Percentiles rank a stretch among this genome's conserved stretches.
phyloP scores from a whole-genome alignment of 2,113 vertebrate species.

The Burhinus bistriatus region DNA sequence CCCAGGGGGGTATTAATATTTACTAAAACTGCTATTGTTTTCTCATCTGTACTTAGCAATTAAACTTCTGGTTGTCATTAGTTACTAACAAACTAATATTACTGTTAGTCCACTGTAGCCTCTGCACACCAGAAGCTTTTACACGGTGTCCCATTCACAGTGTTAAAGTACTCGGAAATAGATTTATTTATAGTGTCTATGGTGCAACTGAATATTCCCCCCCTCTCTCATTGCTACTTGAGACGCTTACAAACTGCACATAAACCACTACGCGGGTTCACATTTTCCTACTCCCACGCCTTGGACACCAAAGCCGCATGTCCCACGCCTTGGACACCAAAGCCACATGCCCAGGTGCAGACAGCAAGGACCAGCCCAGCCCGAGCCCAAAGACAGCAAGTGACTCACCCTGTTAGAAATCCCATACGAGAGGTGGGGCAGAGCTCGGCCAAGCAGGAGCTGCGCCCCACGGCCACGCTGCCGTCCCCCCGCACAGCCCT shows the following conservation, averaged over 20 bases:
- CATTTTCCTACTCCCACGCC: not conserved
- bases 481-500: fast-evolving
- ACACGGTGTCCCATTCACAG: not conserved
- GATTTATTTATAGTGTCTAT: not conserved
- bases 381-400: not conserved
- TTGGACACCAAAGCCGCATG: not conserved
- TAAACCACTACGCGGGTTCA: fast-evolving
- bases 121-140: not conserved
- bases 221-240: not conserved
- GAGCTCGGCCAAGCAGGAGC: not conserved
- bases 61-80: not conserved
- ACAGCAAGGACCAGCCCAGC: not conserved
- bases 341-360: not conserved
- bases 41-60: not conserved
- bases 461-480: fast-evolving
- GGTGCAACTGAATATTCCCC: not conserved
- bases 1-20: not conserved
- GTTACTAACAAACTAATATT: not conserved
- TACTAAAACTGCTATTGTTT: not conserved
- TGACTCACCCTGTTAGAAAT: not conserved
- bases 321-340: not conserved
- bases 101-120: no score
- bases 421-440: fast-evolving
- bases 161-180: not conserved
- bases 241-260: fast-evolving